phyloP scores from a whole-genome alignment of 2,797 vertebrate species.

The Parauchenoglanis ngamensis region DNA sequence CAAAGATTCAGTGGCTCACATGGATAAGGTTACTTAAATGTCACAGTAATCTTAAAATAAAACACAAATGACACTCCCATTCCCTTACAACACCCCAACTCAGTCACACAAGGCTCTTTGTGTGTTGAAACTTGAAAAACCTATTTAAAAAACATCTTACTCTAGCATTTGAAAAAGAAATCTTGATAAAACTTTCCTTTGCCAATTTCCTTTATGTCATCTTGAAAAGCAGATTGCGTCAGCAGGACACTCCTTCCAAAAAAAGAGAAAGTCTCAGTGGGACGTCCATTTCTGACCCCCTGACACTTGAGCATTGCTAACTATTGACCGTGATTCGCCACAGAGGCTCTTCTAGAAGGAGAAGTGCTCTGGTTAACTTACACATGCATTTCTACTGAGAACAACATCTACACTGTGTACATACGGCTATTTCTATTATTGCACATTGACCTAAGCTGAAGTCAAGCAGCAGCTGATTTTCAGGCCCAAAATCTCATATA shows the following conservation, averaged over 20 bases:
- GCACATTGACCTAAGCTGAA: conserved; percentile 19
- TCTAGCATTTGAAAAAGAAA: neutral
- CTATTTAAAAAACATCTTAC: neutral
- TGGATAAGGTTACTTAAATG: conserved; percentile 45
- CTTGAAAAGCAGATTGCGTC: neutral
- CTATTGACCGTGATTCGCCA: conserved; percentile 12
- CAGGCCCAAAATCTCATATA: neutral
- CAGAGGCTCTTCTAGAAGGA: conserved; percentile 49
- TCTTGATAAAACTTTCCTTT: neutral
- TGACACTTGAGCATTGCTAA: conserved; percentile 49
- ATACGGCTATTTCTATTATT: conserved; percentile 42
- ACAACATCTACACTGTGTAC: neutral
- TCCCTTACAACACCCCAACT: neutral
- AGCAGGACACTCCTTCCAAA: conserved; percentile 10
- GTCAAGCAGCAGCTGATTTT: neutral
- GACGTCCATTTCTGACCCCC: conserved; percentile 51
- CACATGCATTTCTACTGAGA: conserved; percentile 25
- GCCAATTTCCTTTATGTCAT: neutral
- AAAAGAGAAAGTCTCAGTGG: conserved; percentile 10
- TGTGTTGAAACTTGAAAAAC: neutral
- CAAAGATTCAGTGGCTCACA: conserved; percentile 13
- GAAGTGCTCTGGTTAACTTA: conserved; percentile 14
- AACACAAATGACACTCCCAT: conserved; percentile 12
- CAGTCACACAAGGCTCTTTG: neutral
- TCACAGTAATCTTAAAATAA: conserved; percentile 57